Evolutionary conservation across 2,113 vertebrate species (phyloP).

Genomic region (Albula glossodonta): DNA sequence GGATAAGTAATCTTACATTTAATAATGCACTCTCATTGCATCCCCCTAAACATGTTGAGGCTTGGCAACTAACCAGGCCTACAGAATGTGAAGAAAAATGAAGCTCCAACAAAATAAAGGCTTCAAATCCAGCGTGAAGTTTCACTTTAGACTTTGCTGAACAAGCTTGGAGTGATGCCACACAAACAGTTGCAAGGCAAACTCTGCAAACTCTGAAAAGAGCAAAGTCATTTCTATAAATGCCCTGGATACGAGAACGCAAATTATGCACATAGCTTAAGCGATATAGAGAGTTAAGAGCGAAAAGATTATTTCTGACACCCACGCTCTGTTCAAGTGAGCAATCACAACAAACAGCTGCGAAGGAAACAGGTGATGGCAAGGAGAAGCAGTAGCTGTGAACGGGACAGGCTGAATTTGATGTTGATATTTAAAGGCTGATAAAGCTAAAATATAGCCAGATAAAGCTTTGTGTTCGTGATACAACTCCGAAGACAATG

Average conservation of each 20-base stretch:
- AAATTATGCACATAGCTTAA: neutral
- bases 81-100: neutral
- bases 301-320: neutral
- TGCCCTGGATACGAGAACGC: neutral
- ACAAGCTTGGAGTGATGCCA: neutral
- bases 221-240: neutral
- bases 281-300: neutral
- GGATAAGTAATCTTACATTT: neutral
- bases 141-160: neutral
- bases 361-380: no score
- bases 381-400: neutral
- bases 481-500: neutral
- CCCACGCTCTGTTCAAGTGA: neutral
- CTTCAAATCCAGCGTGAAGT: neutral
- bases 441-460: neutral
- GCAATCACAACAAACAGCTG: neutral
- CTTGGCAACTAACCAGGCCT: neutral
- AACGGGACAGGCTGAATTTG: neutral
- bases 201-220: no score
- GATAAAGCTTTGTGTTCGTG: neutral
- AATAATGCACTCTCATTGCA: neutral
- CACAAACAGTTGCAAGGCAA: neutral
- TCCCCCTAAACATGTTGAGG: neutral
- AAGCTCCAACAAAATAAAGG: neutral
- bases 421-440: no score